Conservation (phyloP, 2,888 invertebrate genomes). For the Thalpophila matura region DNA sequence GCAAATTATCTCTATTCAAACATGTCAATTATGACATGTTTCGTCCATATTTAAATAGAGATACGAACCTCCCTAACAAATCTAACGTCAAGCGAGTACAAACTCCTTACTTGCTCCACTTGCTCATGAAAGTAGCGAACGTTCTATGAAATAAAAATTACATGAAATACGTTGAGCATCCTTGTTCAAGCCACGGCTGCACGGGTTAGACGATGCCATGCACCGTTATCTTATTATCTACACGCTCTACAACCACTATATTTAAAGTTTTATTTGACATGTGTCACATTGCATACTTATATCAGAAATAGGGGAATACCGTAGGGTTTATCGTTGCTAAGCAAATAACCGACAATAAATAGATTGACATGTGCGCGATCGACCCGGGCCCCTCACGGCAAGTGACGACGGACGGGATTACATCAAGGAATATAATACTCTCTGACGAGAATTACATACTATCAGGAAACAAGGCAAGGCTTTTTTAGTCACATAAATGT, state of each 20-base stretch:
- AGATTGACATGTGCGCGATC: conserved; percentile 73
- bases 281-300: conserved; percentile 39
- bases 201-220: conserved; percentile 4
- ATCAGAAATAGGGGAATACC: conserved; percentile 31
- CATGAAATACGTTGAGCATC: conserved; percentile 26
- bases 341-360: conserved; percentile 63
- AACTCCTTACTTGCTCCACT: conserved; percentile 16
- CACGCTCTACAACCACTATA: conserved; percentile 24
- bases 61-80: conserved; percentile 15
- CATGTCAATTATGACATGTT: no score
- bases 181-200: background rate
- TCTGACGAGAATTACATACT: no score
- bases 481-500: conserved; percentile 41
- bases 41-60: conserved; percentile 1
- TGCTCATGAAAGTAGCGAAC: conserved; percentile 33
- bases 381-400: conserved; percentile 62
- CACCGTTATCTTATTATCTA: conserved; percentile 21
- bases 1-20: no score
- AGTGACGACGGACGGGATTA: no score
- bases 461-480: no score
- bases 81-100: conserved; percentile 7
- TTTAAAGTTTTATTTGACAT: conserved; percentile 54
- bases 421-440: no score
- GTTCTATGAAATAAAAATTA: conserved; percentile 42
- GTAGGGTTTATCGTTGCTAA: conserved; percentile 46